Conservation (phyloP, 2,113 vertebrate genomes). For the Uropsilus gracilis region DNA sequence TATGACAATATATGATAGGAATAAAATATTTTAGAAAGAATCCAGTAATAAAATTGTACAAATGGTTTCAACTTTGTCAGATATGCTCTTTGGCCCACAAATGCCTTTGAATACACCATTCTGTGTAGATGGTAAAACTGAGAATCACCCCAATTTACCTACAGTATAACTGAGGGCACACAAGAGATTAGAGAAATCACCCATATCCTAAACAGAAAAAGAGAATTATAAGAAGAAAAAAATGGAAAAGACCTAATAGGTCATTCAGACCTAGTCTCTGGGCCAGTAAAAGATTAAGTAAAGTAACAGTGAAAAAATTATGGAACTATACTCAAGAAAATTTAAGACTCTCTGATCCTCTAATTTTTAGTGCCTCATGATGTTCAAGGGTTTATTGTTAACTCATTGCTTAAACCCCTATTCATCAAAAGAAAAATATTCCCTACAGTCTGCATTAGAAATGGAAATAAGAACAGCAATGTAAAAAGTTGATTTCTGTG, state of each 20-base stretch:
- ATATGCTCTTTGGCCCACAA: constrained; percentile 28
- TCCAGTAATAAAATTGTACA: constrained; percentile 64
- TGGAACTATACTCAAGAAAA: constrained; percentile 70
- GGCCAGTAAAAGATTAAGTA: constrained; percentile 65
- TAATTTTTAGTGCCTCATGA: constrained; percentile 68
- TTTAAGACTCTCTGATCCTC: constrained; percentile 65
- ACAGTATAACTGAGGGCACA: constrained; percentile 50
- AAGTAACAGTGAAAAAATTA: constrained; percentile 68
- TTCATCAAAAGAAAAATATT: constrained; percentile 60
- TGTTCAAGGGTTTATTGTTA: constrained; percentile 67
- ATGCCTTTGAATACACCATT: constrained; percentile 52
- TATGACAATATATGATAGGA: neutral
- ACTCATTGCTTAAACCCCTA: constrained; percentile 42
- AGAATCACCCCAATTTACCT: constrained; percentile 73
- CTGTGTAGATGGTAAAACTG: constrained; percentile 60
- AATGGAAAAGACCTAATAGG: constrained; percentile 69
- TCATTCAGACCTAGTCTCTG: constrained; percentile 54
- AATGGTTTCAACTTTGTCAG: constrained; percentile 59
- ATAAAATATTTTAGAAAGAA: constrained; percentile 66
- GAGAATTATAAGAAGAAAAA: constrained; percentile 59
- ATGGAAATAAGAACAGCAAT: constrained; percentile 38
- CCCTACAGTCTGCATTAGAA: constrained; percentile 32
- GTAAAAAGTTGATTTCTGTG: constrained; percentile 59
- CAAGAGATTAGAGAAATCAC: constrained; percentile 63
- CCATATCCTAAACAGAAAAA: constrained; percentile 64